A percentile compares a stretch with the other conserved stretches of the same genome.
phyloP scores from a whole-genome alignment of 2,113 vertebrate genomes.

The Thryonomys swinderianus region DNA sequence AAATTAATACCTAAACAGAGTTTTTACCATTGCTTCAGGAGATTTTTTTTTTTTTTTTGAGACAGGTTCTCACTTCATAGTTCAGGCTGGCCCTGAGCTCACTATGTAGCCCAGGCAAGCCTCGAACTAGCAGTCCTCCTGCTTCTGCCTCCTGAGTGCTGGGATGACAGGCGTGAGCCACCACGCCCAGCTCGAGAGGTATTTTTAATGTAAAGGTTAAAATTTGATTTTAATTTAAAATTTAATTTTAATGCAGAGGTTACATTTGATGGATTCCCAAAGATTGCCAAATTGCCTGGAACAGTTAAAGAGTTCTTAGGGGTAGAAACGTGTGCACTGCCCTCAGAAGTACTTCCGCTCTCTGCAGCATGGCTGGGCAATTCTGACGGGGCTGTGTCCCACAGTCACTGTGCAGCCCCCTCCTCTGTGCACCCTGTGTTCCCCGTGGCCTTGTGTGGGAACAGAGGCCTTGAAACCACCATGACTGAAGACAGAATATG shows the following conservation, averaged over 20 bases:
- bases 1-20: background rate
- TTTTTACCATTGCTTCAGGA: slow-evolving; percentile 49
- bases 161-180: no score
- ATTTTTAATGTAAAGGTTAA: slow-evolving; percentile 61
- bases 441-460: slow-evolving; percentile 36
- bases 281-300: slow-evolving; percentile 7
- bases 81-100: no score
- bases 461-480: slow-evolving; percentile 48
- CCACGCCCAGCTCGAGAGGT: no score
- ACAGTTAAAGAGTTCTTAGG: background rate
- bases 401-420: background rate
- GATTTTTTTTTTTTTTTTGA: no score
- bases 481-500: slow-evolving; percentile 1
- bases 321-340: background rate
- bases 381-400: background rate
- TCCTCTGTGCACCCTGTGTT: slow-evolving; percentile 57
- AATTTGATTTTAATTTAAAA: no score
- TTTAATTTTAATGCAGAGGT: no score
- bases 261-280: slow-evolving; percentile 44
- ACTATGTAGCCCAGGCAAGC: no score
- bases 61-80: no score
- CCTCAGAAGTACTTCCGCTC: background rate
- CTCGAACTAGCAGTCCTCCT: no score
- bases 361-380: slow-evolving; percentile 25
- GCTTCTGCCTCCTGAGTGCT: no score